Percentiles rank a stretch among this genome's conserved stretches.
phyloP scores from a whole-genome alignment of 1,140 invertebrate genomes.

The Cryptotermes secundus region DNA sequence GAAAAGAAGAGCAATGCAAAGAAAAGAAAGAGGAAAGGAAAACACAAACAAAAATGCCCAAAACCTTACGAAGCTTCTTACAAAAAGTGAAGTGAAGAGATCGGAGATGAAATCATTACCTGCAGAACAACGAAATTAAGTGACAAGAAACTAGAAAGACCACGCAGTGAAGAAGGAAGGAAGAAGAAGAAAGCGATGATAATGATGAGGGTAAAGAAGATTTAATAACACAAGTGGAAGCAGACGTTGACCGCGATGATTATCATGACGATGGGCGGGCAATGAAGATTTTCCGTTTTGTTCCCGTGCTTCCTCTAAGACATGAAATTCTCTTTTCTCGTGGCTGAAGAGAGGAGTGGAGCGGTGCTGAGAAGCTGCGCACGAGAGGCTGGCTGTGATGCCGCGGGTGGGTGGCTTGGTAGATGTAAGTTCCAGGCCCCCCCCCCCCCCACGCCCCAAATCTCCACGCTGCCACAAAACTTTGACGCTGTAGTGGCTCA shows the following conservation, averaged over 20 bases:
- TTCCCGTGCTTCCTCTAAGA: not conserved
- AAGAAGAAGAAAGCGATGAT: not conserved
- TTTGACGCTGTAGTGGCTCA: conserved; percentile 16
- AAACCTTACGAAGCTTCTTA: no score
- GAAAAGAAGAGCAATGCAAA: no score
- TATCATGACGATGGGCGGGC: not conserved
- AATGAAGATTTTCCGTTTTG: not conserved
- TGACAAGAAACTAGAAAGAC: no score
- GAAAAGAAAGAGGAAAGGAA: no score
- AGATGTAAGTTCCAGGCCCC: not conserved
- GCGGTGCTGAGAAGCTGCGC: not conserved
- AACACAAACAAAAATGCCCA: no score
- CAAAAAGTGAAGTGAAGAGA: no score
- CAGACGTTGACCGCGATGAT: not conserved
- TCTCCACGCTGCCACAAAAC: conserved; percentile 9
- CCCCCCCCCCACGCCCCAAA: no score
- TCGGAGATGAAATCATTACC: no score
- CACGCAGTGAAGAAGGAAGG: no score
- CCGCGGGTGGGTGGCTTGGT: not conserved
- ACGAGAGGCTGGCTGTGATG: not conserved
- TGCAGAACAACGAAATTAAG: no score
- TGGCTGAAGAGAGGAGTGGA: not conserved
- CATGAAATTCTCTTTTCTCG: not conserved
- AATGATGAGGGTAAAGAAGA: not conserved
- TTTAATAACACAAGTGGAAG: not conserved